phyloP scores from a whole-genome alignment of 2,888 invertebrate genomes.

The Rugalucina vietnamica region DNA sequence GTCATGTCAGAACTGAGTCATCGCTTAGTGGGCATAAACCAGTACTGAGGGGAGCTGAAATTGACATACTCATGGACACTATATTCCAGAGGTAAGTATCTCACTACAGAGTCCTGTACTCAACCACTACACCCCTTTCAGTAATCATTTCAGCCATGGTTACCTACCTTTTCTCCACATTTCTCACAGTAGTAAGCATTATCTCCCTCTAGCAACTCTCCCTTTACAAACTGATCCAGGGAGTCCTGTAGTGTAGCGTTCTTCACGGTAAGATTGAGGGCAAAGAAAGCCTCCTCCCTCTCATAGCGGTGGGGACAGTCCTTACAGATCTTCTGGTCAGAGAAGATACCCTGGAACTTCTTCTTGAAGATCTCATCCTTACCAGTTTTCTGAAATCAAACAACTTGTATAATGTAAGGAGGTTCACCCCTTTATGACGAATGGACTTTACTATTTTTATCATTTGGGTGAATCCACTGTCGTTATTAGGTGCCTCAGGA shows the following conservation, averaged over 20 bases:
- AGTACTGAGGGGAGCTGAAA: too few relatives aligned
- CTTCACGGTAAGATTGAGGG: slow-evolving; percentile 85
- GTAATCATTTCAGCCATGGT: not conserved
- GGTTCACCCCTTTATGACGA: too few relatives aligned
- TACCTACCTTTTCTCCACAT: slow-evolving; percentile 85
- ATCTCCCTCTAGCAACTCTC: slow-evolving; percentile 86
- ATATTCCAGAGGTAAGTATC: too few relatives aligned
- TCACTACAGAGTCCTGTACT: too few relatives aligned
- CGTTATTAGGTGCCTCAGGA: too few relatives aligned
- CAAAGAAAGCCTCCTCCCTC: slow-evolving; percentile 85
- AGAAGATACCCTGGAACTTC: slow-evolving; percentile 85
- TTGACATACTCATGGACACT: too few relatives aligned
- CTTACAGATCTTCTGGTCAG: slow-evolving; percentile 86
- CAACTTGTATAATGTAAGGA: too few relatives aligned
- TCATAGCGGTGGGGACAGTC: slow-evolving; percentile 86
- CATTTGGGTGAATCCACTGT: too few relatives aligned
- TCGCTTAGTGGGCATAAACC: too few relatives aligned
- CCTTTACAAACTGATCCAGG: slow-evolving; percentile 86
- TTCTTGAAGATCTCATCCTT: slow-evolving; percentile 84
- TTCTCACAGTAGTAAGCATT: slow-evolving; percentile 86
- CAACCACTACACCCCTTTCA: too few relatives aligned
- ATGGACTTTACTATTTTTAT: too few relatives aligned
- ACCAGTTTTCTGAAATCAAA: slow-evolving; percentile 81
- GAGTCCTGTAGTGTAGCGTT: slow-evolving; percentile 85
- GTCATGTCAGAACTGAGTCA: too few relatives aligned